Percentiles rank a stretch among this genome's conserved stretches.
These are phyloP conservation scores for Yponomeuta plumbellus DNA, from an alignment of 2,888 invertebrate species.

Conservation along the genomic window DNA sequence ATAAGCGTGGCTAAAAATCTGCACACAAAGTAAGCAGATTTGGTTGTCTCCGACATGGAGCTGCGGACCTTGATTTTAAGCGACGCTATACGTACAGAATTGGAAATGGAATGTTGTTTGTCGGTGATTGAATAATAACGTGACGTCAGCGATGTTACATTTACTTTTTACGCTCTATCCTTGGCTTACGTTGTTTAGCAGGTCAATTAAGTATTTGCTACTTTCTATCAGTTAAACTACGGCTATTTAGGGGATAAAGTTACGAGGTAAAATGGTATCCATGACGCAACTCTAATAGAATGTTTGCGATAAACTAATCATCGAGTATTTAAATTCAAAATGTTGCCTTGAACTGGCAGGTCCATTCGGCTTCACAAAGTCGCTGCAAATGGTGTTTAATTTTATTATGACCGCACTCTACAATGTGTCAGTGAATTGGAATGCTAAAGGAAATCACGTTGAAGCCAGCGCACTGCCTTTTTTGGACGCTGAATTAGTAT, in stretches of 20 bases:
- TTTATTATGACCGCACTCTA: constrained; percentile 52
- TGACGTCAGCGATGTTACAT: constrained; percentile 54
- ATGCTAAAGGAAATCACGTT: constrained; percentile 69
- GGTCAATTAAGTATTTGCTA: constrained; percentile 34
- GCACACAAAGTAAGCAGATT: not conserved
- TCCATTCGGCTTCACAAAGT: constrained; percentile 49
- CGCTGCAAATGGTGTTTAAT: constrained; percentile 59
- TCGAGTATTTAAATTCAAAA: constrained; percentile 35
- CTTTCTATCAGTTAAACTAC: constrained; percentile 43
- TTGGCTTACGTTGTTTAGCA: not conserved
- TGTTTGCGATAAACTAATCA: constrained; percentile 25
- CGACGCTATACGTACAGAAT: constrained; percentile 38
- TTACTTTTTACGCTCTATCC: constrained; percentile 12
- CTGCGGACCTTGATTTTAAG: constrained; percentile 3
- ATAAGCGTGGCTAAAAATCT: constrained; percentile 4
- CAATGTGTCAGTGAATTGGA: constrained; percentile 63
- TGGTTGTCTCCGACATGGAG: not conserved
- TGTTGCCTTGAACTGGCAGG: constrained; percentile 56
- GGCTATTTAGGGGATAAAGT: constrained; percentile 46
- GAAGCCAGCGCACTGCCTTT: constrained; percentile 58
- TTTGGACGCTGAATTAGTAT: constrained; percentile 43
- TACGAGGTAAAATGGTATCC: constrained; percentile 35
- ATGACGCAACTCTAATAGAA: constrained; percentile 50
- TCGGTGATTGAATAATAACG: constrained; percentile 65
- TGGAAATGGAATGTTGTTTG: constrained; percentile 71